Evolutionary conservation across 92 coral and sea anemone species (phyloP), one percentile per base, ranked within the genome.

Genomic region (Epizoanthus scotinus): DNA sequence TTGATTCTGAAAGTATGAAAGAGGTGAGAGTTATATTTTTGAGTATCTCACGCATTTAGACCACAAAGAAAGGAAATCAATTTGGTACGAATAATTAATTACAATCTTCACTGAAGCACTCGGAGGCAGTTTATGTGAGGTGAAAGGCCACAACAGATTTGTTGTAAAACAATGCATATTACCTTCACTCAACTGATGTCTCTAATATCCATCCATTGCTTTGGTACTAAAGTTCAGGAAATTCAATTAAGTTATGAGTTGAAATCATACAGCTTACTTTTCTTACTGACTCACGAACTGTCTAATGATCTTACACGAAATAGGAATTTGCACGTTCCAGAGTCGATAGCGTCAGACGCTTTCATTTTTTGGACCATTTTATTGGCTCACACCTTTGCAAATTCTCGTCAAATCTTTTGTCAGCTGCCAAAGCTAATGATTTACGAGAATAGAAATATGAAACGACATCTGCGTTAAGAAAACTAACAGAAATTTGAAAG

Each of bases 351-450:
- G 67, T 58, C 50, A 73, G 54, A 54, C 77, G 59, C 36, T 36
- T 75, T 75, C 18, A 57, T 63, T 29, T 56, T 75, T 75, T 58
- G 68, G 61, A 75, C 22, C 59, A 75, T 75, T 75, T 75, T 75
- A 75, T 75, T 75, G 81, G 81, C 44, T 57, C 68, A 75, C 38
- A 40, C 81, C 13, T 58, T 57, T 28, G 57, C 12, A 75, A 75
- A 75, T 58, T 38, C 18, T 21, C 68, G 65, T 75, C 81, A 75
- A 59, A 27, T 59, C 65, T 59, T 75, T 59, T 75, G 81, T 75
- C 81, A 75, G 81, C 81, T 75, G 81, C 69, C 81, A 75, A 22
- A 22, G 68, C 4, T 36, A 44, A 67, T 75, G 81, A 75, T 75
- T 75, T 75, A 75, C 81, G 81, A 75, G 55, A 58, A 12, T 58